phyloP scores from a whole-genome alignment of 2,113 vertebrate species.

The Pachycephala philippinensis region DNA sequence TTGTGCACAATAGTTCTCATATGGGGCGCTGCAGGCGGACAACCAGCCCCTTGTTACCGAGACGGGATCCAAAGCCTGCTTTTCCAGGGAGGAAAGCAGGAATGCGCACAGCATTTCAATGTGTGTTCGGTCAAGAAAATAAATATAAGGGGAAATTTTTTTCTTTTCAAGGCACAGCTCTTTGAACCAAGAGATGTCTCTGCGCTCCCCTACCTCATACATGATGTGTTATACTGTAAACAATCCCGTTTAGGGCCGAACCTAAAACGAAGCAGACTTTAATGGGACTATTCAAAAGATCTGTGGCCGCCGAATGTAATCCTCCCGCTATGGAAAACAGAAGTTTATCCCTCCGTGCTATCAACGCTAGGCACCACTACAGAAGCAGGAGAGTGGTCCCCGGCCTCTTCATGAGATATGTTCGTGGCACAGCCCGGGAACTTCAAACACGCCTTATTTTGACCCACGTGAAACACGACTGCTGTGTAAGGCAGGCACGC shows the following conservation, averaged over 20 bases:
- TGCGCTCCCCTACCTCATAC: neutral
- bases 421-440: too few species aligned
- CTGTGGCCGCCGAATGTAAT: neutral
- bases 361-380: neutral
- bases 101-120: neutral
- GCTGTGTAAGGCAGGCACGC: neutral
- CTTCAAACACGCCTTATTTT: neutral
- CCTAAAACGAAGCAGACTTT: neutral
- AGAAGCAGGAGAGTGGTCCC: neutral
- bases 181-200: neutral
- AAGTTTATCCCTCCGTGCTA: neutral
- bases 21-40: neutral
- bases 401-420: neutral
- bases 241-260: neutral
- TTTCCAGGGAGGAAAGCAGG: neutral
- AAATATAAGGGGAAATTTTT: neutral
- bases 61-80: neutral
- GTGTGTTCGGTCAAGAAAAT: neutral
- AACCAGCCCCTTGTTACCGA: conserved; percentile 11
- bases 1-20: neutral
- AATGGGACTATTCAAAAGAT: neutral
- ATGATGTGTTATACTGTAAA: neutral
- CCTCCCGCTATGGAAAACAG: neutral
- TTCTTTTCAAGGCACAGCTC: neutral
- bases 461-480: neutral